phyloP scores from a whole-genome alignment of 2,888 invertebrate species.

The Lepeophtheirus nordmannii region DNA sequence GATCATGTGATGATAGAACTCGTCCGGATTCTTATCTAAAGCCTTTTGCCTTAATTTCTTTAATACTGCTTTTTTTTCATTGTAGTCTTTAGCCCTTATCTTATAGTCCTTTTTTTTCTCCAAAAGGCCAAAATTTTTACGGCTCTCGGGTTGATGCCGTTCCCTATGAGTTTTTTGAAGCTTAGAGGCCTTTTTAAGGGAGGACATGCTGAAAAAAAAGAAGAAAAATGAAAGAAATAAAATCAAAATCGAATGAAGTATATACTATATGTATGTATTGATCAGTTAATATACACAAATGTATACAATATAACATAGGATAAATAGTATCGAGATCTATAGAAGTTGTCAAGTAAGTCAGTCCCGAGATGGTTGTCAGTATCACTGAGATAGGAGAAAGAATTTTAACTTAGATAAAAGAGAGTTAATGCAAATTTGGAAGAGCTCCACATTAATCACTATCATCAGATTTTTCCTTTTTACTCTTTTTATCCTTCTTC shows the following conservation, averaged over 20 bases:
- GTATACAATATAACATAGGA: conserved; percentile 6
- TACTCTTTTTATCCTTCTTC: conserved; percentile 27
- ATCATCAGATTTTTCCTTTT: not conserved
- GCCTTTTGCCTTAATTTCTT: conserved; percentile 67
- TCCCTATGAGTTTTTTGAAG: conserved; percentile 65
- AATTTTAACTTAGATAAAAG: not conserved
- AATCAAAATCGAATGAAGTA: not conserved
- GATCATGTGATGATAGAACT: conserved; percentile 95
- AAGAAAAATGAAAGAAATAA: not conserved
- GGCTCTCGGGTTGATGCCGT: conserved; percentile 61
- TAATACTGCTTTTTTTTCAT: conserved; percentile 64
- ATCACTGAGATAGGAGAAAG: no score
- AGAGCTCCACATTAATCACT: not conserved
- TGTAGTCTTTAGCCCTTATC: conserved; percentile 54
- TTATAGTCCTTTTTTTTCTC: conserved; percentile 82
- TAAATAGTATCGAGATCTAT: not conserved
- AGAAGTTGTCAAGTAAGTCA: no score
- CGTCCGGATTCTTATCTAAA: conserved; percentile 87
- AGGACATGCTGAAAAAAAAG: conserved; percentile 50
- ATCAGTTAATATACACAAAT: not conserved
- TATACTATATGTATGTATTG: not conserved
- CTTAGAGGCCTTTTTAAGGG: conserved; percentile 75
- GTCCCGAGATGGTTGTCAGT: no score
- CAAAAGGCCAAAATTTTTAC: conserved; percentile 60
- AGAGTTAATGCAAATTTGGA: not conserved